Base-by-base conservation (phyloP, 2,888 invertebrate genomes). In the Oxyteleia sp. region DNA sequence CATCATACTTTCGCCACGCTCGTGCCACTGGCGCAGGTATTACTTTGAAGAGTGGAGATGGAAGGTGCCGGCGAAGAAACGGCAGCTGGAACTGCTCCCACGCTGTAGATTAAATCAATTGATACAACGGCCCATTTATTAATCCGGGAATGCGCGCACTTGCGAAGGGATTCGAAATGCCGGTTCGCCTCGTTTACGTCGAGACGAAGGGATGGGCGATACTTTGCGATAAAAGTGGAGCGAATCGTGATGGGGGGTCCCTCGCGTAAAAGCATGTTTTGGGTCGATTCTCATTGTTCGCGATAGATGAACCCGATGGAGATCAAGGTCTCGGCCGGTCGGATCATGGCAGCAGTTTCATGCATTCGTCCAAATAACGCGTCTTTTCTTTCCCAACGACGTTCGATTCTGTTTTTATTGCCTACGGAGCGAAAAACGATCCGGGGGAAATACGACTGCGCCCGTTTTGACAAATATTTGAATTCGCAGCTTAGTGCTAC, bases 41-140 rank as follows among this genome's bases (percentile, higher is more conserved):
- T 45, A 32, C 11, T 35, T 26, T 26, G 16, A 3, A 26, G 18
- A 26, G 15, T 11, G 26, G 18, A 38, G 18, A 18, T 35, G 59
- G 51, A 38, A 51, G 68, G 53, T 35, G 51, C 10, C 47, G 55
- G n/a, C 53, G 71, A 75, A 75, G 81, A 75, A 82, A 45, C 72
- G 71, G 41, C 82, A 76, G 66, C 72, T 69, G 75, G 41, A 35
- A 43, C 29, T 15, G 43, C 72, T 71, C 82, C 61, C 82, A 83
- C 78, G 78, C 61, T 59, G 66, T 53, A 83, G 83, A 83, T 83
- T 83, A 74, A 76, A 83, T 83, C 79, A 78, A 83, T 83, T 74
- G 83, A 83, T 83, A 83, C 78, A 79, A 83, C 79, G 72, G 75
- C 78, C 79, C 83, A 79, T 79, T 83, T 83, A 74, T 79, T 83